These are phyloP conservation scores for Heliconius melpomene DNA, from an alignment of 1,140 invertebrate species.

Conservation along the genomic window DNA sequence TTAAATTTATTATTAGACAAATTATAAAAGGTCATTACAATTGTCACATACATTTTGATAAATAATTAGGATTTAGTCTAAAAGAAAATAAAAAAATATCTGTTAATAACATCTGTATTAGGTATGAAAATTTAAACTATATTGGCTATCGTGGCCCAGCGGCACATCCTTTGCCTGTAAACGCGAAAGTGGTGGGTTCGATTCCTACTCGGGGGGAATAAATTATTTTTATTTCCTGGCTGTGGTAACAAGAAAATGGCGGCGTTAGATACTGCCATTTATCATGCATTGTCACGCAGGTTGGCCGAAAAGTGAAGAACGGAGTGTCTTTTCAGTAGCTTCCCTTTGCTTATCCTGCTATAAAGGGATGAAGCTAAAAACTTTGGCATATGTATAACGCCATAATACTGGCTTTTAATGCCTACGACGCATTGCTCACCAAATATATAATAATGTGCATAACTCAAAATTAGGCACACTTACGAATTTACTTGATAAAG, in stretches of 20 bases:
- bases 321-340: too few relatives aligned
- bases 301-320: too few relatives aligned
- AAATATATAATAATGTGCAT: slow-evolving; percentile 30
- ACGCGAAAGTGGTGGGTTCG: too few relatives aligned
- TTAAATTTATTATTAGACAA: background rate
- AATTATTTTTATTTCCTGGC: too few relatives aligned
- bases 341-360: too few relatives aligned
- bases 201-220: too few relatives aligned
- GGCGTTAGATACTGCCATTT: too few relatives aligned
- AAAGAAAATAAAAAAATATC: background rate
- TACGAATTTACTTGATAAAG: slow-evolving; percentile 64
- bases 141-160: too few relatives aligned
- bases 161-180: too few relatives aligned
- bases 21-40: background rate
- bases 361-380: too few relatives aligned
- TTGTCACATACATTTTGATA: slow-evolving; percentile 1
- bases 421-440: slow-evolving; percentile 46
- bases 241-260: too few relatives aligned
- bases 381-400: background rate
- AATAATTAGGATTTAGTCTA: background rate
- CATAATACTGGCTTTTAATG: background rate
- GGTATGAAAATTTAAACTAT: background rate
- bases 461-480: slow-evolving; percentile 50
- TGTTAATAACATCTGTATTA: background rate
- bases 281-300: too few relatives aligned